These are phyloP conservation scores for Rhagium mordax DNA, from an alignment of 2,888 invertebrate species.

Conservation along the genomic window DNA sequence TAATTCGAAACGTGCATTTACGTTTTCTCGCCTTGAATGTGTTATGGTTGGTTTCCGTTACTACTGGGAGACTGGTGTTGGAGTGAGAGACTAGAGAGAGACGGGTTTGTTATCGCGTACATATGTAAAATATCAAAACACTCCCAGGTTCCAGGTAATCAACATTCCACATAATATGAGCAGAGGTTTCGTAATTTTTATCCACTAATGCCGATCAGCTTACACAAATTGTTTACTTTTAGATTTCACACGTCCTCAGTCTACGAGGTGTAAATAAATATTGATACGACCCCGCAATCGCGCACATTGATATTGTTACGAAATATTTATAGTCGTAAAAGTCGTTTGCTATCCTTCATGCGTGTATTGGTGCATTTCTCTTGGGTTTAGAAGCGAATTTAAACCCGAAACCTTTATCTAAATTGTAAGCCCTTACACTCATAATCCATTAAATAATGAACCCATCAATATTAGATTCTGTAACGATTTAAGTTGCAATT, in stretches of 20 bases:
- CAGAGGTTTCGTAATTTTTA: slow-evolving; percentile 23
- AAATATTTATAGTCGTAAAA: no score
- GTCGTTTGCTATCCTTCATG: no score
- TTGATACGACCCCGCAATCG: no score
- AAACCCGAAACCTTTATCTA: no score
- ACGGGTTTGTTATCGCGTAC: neutral
- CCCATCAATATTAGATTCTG: no score
- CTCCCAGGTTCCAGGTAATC: slow-evolving; percentile 33
- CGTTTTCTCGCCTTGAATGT: slow-evolving; percentile 18
- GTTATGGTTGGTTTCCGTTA: neutral
- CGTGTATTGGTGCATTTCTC: no score
- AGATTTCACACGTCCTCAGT: neutral
- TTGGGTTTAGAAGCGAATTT: no score
- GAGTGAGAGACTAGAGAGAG: no score
- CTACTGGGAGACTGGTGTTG: neutral
- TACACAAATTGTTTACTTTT: slow-evolving; percentile 21
- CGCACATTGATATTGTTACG: no score
- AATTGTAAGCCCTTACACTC: no score
- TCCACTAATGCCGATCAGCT: neutral
- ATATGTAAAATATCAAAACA: slow-evolving; percentile 10
- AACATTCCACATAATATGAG: slow-evolving; percentile 29
- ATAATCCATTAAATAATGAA: no score
- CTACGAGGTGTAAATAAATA: neutral
- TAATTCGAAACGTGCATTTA: slow-evolving; percentile 16
- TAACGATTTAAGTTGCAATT: no score